Base-by-base conservation (phyloP, 2,113 vertebrate species). In the Xiphorhynchus elegans region DNA sequence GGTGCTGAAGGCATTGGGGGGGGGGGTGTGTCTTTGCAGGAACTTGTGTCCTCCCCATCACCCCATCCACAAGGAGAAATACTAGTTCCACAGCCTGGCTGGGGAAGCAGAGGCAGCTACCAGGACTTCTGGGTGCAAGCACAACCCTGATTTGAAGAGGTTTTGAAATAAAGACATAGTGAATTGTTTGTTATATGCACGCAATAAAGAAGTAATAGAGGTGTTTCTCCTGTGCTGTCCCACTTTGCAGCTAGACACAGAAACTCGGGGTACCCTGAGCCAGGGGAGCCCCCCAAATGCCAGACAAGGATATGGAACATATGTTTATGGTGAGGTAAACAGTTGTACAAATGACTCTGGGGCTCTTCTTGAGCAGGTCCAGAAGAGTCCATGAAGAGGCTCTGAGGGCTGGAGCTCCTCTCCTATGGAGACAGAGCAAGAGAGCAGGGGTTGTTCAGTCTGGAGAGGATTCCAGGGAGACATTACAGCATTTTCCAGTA, bases 1-100 rank as follows among this genome's bases (percentile, higher is more conserved):
- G 52, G 37, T 1, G 2, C 46, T 85, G 68, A 44, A 77, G 35
- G 24, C 2, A 0, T 4, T 7, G 29, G 11, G 17, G 19, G 6
- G 21, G 23, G 13, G 21, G 24, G 6, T 21, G n/a, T n/a, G n/a
- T n/a, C 6, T 62, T 87, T 69, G 47, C 53, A 78, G 66, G 33
- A 64, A 13, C 28, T 73, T 69, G 20, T 4, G 2, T 74, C 46
- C 49, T 82, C 37, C 26, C 17, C 31, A 53, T 82, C 31, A 53
- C 9, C 11, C 11, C 40, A 26, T 28, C 23, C 69, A 53, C 37
- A 49, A 73, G 53, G 74, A 93, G 72, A 76, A 80, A 80, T 29
- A 25, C 37, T 2, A 1, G 28, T 47, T 4, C 2, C 7, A 12
- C 53, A 76, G 47, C 31, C 33, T 58, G 62, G 17, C 21, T 68